Base-by-base conservation (phyloP, 2,797 vertebrate genomes). In the Argya squamiceps region DNA sequence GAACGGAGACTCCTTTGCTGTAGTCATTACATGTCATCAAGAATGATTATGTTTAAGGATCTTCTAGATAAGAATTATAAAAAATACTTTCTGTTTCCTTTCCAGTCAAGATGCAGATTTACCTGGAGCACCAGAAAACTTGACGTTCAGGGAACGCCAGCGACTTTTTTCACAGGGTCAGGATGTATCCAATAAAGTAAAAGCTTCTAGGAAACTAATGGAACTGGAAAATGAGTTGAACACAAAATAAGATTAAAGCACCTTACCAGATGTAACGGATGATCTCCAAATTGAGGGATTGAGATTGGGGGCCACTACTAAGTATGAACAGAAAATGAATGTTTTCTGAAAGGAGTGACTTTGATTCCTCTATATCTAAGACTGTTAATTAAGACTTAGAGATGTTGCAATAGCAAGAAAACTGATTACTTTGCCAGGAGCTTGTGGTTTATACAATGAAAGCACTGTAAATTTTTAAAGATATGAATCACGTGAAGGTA, bases 141-240 rank as follows among this genome's bases (percentile, higher is more conserved):
- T 99, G 97, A 99, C 99, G 6, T 99, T 99, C 97, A 99, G 98
- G 97, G 99, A 99, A 95, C 99, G 99, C 91, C 99, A 99, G 65
- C 99, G 99, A 90, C 99, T 99, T 89, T 99, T 99, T 97, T 99
- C 99, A 77, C 99, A 99, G 97, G 99, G 99, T 94, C 99, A 99
- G 89, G 99, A 99, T 95, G 99, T 99, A 91, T 99, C 99, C 89
- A 98, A 99, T 97, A 99, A 99, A 98, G 99, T 99, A 74, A 99
- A 99, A 92, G 99, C 99, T 60, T 99, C 99, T 23, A 98, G 99
- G 70, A 99, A 99, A 97, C 97, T 99, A 78, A 99, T 98, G 97
- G 99, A 99, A 97, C 98, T 99, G 98, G 99, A 99, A 98, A 99
- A 99, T 77, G 99, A 99, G 95, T 98, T 99, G 94, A 99, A 99